Evolutionary conservation across 2,113 vertebrate species (phyloP).

Genomic region (Phrynosoma blainvillii): DNA sequence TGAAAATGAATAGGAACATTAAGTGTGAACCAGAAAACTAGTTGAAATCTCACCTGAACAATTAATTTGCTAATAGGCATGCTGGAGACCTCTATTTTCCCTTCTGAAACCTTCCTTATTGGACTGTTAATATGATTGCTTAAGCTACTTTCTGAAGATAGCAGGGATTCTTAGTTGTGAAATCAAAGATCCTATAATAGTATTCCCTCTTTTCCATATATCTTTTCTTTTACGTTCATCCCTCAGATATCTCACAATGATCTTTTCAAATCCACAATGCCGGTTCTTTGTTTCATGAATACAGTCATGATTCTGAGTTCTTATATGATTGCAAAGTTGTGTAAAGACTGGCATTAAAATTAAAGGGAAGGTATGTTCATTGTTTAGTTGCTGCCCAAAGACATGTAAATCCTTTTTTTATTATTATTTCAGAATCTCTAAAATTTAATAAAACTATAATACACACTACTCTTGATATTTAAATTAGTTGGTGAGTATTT

Average conservation of each 20-base stretch:
- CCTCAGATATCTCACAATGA: background rate
- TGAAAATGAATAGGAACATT: too few relatives aligned
- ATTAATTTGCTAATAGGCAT: too few relatives aligned
- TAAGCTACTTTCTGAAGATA: too few relatives aligned
- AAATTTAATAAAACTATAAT: constrained; percentile 38
- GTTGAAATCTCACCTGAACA: too few relatives aligned
- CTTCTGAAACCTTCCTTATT: too few relatives aligned
- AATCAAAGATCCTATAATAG: too few relatives aligned
- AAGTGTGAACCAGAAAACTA: too few relatives aligned
- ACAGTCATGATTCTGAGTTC: background rate
- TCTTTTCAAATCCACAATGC: background rate
- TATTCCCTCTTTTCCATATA: too few relatives aligned
- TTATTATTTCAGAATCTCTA: constrained; percentile 17
- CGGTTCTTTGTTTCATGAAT: background rate
- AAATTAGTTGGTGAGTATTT: constrained; percentile 48
- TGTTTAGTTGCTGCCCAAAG: constrained; percentile 21
- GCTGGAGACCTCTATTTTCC: too few relatives aligned
- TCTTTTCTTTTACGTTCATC: too few relatives aligned
- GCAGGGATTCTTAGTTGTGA: too few relatives aligned
- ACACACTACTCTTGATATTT: background rate
- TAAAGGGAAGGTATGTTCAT: constrained; percentile 1
- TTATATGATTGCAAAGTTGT: background rate
- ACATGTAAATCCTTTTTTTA: background rate
- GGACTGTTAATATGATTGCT: too few relatives aligned
- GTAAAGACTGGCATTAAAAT: background rate